phyloP scores from a whole-genome alignment of 2,797 vertebrate species.

The Anomalospiza imberbis region DNA sequence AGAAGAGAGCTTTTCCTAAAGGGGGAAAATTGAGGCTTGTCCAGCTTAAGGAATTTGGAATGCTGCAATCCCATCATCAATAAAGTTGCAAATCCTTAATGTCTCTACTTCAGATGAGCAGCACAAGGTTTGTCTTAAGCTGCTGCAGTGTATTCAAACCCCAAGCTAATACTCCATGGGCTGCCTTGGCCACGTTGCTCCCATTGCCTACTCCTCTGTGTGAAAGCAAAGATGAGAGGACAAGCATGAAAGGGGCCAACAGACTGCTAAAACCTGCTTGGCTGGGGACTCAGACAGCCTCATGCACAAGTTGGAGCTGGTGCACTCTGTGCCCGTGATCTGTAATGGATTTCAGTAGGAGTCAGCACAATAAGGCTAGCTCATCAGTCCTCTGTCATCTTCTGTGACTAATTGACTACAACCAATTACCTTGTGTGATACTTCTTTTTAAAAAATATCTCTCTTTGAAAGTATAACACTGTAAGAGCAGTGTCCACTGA shows the following conservation, averaged over 20 bases:
- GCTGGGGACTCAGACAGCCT: background rate
- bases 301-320: fast-evolving
- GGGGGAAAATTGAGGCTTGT: background rate
- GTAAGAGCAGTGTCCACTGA: background rate
- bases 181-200: background rate
- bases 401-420: background rate
- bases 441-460: background rate
- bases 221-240: background rate
- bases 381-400: background rate
- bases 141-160: background rate
- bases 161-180: background rate
- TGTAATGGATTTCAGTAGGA: background rate
- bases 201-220: background rate
- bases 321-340: background rate
- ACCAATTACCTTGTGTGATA: background rate
- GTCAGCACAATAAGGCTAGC: background rate
- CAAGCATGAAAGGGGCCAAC: fast-evolving
- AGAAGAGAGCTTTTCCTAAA: background rate
- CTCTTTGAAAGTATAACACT: background rate
- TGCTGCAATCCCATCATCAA: background rate
- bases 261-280: background rate
- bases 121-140: background rate
- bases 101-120: background rate
- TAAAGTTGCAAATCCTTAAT: background rate
- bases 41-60: background rate